Conservation (phyloP, 2,113 vertebrate genomes). For the Trochalopteron elliotii region DNA sequence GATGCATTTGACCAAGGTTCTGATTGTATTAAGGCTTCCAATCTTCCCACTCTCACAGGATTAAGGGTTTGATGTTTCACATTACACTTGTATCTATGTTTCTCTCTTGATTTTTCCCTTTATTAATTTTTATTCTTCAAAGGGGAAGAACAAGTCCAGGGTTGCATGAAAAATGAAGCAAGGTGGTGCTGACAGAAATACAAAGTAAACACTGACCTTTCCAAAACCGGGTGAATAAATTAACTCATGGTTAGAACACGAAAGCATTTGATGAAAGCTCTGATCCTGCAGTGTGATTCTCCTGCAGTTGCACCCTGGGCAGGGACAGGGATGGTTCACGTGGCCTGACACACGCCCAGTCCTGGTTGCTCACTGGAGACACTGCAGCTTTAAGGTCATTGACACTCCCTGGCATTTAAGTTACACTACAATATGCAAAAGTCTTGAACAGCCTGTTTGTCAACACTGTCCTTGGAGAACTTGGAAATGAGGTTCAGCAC, state of each 20-base stretch:
- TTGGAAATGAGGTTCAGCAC: constrained; percentile 71
- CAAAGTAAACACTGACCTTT: constrained; percentile 70
- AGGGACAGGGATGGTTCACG: background rate
- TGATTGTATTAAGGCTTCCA: constrained; percentile 75
- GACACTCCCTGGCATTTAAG: constrained; percentile 77
- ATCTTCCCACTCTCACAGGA: constrained; percentile 56
- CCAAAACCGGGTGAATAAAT: constrained; percentile 68
- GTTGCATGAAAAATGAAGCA: constrained; percentile 18
- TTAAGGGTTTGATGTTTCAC: background rate
- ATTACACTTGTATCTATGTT: background rate
- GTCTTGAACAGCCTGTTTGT: constrained; percentile 71
- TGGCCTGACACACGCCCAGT: background rate
- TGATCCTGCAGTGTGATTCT: constrained; percentile 1
- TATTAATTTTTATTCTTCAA: constrained; percentile 43
- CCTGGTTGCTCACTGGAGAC: constrained; percentile 59
- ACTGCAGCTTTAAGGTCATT: constrained; percentile 66
- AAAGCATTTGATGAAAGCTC: constrained; percentile 41
- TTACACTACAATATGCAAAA: constrained; percentile 73
- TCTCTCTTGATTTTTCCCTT: constrained; percentile 63
- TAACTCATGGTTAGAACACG: constrained; percentile 68
- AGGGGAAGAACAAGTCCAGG: constrained; percentile 52
- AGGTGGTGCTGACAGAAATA: constrained; percentile 28
- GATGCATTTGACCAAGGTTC: constrained; percentile 45
- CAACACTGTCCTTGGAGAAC: constrained; percentile 69
- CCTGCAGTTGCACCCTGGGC: constrained; percentile 46